Conservation (phyloP, 2,888 invertebrate genomes). For the Clitarchus hookeri region DNA sequence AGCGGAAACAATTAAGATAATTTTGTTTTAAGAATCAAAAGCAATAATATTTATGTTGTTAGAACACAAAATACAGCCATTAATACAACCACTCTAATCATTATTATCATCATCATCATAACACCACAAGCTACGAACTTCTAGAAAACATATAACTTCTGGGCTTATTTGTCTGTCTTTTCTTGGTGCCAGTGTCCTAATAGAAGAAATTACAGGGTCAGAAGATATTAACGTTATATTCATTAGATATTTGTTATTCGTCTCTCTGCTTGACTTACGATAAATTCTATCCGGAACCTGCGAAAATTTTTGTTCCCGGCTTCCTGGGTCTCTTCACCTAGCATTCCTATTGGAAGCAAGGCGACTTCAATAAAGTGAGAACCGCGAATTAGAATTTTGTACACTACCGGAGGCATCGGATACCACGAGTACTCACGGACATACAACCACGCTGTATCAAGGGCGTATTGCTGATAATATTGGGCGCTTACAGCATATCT, state of each 20-base stretch:
- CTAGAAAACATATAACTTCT: neutral
- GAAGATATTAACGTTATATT: too few species aligned
- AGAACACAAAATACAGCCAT: neutral
- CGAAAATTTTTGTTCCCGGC: neutral
- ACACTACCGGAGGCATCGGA: neutral
- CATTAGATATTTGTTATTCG: too few species aligned
- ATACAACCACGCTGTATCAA: too few species aligned
- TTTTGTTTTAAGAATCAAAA: neutral
- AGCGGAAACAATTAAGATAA: too few species aligned
- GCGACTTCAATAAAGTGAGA: neutral
- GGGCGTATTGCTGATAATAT: too few species aligned
- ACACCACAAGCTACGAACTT: neutral
- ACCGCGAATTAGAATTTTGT: neutral
- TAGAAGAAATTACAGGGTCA: neutral
- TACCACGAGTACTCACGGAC: too few species aligned
- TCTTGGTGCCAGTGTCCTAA: neutral
- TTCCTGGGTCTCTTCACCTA: neutral
- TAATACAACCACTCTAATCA: neutral
- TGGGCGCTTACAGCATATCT: neutral
- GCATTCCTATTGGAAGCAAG: neutral
- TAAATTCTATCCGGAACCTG: neutral
- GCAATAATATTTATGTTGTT: neutral
- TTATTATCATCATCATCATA: neutral
- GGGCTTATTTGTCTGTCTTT: neutral
- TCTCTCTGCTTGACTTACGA: neutral